Conservation (phyloP, 2,797 vertebrate species). For the Choloepus didactylus region DNA sequence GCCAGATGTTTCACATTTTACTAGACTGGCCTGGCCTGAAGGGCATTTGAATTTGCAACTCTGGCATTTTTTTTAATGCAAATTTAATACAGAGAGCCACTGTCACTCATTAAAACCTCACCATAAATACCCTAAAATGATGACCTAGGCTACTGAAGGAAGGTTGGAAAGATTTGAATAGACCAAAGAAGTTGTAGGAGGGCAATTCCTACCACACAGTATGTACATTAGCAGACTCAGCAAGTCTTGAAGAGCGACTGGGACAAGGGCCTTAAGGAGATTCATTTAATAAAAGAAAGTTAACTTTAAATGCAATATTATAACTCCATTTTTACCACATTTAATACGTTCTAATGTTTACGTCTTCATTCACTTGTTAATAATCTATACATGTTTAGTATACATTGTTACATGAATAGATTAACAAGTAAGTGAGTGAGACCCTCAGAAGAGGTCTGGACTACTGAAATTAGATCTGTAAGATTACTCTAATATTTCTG, state of each 20-base stretch:
- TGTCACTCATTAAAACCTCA: slow-evolving; percentile 53
- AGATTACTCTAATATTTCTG: not conserved
- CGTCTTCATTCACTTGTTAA: not conserved
- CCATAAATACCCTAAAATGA: not conserved
- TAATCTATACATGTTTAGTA: not conserved
- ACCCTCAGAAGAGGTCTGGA: not conserved
- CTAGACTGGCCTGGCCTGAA: not conserved
- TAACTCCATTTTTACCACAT: not conserved
- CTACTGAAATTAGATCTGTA: not conserved
- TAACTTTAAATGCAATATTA: not conserved
- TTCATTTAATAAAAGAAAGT: not conserved
- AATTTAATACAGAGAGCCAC: slow-evolving; percentile 51
- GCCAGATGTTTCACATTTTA: not conserved
- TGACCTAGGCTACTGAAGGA: slow-evolving; percentile 2
- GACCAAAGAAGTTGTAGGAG: not conserved
- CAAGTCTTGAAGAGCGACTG: not conserved
- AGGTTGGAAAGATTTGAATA: not conserved
- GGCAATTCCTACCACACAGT: fast-evolving
- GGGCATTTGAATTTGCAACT: slow-evolving; percentile 33
- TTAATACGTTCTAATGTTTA: not conserved
- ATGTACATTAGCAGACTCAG: too few relatives aligned
- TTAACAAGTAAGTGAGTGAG: not conserved
- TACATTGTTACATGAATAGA: not conserved
- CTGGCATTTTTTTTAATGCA: slow-evolving; percentile 48
- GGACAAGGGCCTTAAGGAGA: not conserved